A percentile compares a stretch with the other conserved stretches of the same genome.
phyloP scores from a whole-genome alignment of 1,140 invertebrate genomes.

The Drosophila eugracilis region DNA sequence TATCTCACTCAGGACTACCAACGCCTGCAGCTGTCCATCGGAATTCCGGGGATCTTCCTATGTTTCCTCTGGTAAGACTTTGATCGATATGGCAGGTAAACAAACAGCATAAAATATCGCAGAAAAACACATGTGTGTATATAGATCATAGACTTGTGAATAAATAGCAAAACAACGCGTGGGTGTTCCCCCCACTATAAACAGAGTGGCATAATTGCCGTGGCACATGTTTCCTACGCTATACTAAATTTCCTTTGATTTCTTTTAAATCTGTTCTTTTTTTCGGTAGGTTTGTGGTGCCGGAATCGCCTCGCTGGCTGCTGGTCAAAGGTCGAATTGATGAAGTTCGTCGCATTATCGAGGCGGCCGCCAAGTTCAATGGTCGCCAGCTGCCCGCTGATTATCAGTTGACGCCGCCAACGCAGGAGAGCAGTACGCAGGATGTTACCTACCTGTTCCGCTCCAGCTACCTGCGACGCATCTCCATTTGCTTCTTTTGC shows the following conservation, averaged over 20 bases:
- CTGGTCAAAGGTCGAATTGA: constrained; percentile 89
- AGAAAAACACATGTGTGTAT: constrained; percentile 12
- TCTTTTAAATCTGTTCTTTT: not conserved
- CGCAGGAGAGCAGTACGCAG: constrained; percentile 85
- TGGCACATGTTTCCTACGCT: constrained; percentile 30
- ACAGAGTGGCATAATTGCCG: constrained; percentile 48
- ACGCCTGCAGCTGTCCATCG: constrained; percentile 89
- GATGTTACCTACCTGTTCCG: constrained; percentile 88
- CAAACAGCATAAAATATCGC: constrained; percentile 11
- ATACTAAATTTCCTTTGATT: constrained; percentile 19
- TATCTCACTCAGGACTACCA: constrained; percentile 90
- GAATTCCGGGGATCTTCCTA: constrained; percentile 89
- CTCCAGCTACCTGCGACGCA: constrained; percentile 87
- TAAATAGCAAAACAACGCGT: constrained; percentile 57
- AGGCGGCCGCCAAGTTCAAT: constrained; percentile 89
- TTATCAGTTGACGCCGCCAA: constrained; percentile 86
- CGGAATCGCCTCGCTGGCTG: constrained; percentile 94
- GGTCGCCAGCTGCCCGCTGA: constrained; percentile 87
- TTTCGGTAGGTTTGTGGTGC: constrained; percentile 88
- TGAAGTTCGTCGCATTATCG: constrained; percentile 89
- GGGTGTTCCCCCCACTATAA: constrained; percentile 52
- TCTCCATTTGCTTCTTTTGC: constrained; percentile 88
- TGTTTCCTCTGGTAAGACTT: constrained; percentile 87
- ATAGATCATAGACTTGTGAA: constrained; percentile 45
- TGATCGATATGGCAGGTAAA: constrained; percentile 36